These are phyloP conservation scores for Haplochromis vanheusdeni DNA, from an alignment of 2,113 vertebrate genomes.

Conservation along the genomic window DNA sequence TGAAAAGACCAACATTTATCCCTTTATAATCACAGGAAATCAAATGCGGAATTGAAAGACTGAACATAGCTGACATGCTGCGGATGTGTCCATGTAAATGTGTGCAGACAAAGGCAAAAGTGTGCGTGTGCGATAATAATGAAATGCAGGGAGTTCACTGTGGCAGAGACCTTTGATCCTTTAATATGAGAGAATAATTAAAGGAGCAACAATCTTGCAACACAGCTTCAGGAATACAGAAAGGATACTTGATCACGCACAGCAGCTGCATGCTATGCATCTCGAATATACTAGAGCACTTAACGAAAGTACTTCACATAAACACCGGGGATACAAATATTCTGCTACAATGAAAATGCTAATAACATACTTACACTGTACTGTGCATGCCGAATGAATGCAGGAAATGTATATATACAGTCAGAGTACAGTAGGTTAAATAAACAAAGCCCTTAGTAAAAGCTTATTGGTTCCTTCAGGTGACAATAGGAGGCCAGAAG, in stretches of 20 bases:
- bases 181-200: slow-evolving; percentile 79
- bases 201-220: slow-evolving; percentile 71
- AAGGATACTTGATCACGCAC: slow-evolving; percentile 25
- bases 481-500: not conserved
- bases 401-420: not conserved
- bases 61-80: not conserved
- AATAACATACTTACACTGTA: not conserved
- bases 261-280: slow-evolving; percentile 33
- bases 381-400: not conserved
- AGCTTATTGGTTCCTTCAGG: not conserved
- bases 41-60: not conserved
- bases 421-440: not conserved
- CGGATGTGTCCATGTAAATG: not conserved
- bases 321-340: slow-evolving; percentile 5
- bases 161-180: slow-evolving; percentile 73
- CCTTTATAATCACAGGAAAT: slow-evolving; percentile 21
- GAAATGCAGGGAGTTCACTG: slow-evolving; percentile 60
- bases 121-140: slow-evolving; percentile 34
- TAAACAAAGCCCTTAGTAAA: not conserved
- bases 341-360: slow-evolving; percentile 17
- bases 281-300: slow-evolving; percentile 14
- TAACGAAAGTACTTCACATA: not conserved
- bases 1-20: slow-evolving; percentile 5
- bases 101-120: not conserved
- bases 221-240: slow-evolving; percentile 65